Evolutionary conservation across 2,113 vertebrate species (phyloP).

Genomic region (Ascaphus truei): DNA sequence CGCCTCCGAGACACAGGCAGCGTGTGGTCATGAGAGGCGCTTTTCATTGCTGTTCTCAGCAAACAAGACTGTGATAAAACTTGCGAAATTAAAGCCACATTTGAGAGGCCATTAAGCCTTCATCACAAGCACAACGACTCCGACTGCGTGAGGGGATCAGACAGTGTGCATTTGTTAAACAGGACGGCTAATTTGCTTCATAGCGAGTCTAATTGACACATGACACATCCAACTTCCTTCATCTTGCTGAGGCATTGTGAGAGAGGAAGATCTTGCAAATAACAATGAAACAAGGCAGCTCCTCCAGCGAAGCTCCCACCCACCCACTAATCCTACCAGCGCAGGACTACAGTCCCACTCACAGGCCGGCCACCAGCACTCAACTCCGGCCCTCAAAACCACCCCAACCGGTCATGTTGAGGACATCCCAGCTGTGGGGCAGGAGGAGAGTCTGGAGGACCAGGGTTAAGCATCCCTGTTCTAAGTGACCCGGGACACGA

Average conservation of each 20-base stretch:
- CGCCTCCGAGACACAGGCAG: not conserved
- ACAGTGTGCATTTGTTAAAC: constrained; percentile 24
- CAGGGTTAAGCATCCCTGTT: too few relatives aligned
- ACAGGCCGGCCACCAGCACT: too few relatives aligned
- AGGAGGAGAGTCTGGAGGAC: too few relatives aligned
- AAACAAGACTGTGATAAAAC: constrained; percentile 21
- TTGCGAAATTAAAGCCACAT: constrained; percentile 18
- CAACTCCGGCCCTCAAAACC: too few relatives aligned
- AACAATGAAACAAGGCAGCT: too few relatives aligned
- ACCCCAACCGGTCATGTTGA: too few relatives aligned
- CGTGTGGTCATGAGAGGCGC: not conserved
- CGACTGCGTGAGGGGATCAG: constrained; percentile 2
- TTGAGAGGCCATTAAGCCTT: constrained; percentile 28
- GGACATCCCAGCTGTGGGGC: too few relatives aligned
- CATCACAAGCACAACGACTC: constrained; percentile 16
- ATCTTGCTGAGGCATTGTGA: not conserved
- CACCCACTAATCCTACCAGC: too few relatives aligned
- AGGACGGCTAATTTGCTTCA: constrained; percentile 5
- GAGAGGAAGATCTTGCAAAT: not conserved
- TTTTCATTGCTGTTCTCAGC: constrained; percentile 9
- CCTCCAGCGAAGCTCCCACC: too few relatives aligned
- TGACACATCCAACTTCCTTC: constrained; percentile 16
- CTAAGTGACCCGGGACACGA: too few relatives aligned
- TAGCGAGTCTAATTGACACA: constrained; percentile 3
- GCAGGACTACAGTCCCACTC: too few relatives aligned